These are phyloP conservation scores for Kryptolebias ocellatus DNA, from an alignment of 2,797 vertebrate genomes.

Conservation along the genomic window DNA sequence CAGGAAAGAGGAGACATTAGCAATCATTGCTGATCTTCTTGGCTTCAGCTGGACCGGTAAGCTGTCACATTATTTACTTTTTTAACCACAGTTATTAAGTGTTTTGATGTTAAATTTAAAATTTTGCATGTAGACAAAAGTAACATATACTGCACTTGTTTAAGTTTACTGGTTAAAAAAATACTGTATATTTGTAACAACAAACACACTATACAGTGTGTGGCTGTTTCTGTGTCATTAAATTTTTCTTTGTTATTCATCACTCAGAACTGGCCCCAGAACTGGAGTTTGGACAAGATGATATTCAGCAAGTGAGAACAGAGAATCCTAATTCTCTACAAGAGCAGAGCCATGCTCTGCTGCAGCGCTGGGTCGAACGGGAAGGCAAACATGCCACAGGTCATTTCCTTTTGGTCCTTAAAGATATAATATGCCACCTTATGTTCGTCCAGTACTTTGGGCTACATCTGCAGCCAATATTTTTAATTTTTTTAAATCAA, in stretches of 20 bases:
- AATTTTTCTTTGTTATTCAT: slow-evolving; percentile 15
- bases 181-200: no score
- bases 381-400: slow-evolving; percentile 95
- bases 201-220: background rate
- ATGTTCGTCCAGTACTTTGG: background rate
- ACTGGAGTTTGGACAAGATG: slow-evolving; percentile 94
- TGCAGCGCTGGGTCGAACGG: slow-evolving; percentile 94
- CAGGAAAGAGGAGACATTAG: slow-evolving; percentile 92
- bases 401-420: slow-evolving; percentile 54
- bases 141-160: background rate
- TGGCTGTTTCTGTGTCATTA: background rate
- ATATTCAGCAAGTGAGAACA: slow-evolving; percentile 91
- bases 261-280: slow-evolving; percentile 91
- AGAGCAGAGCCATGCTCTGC: slow-evolving; percentile 94
- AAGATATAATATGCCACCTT: slow-evolving; percentile 11
- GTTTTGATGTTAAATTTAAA: background rate
- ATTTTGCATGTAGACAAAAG: background rate
- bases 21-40: slow-evolving; percentile 95
- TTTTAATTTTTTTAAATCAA: no score
- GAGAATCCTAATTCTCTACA: slow-evolving; percentile 97
- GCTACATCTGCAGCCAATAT: background rate
- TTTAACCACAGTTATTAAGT: background rate
- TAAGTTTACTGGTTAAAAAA: background rate
- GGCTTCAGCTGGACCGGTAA: slow-evolving; percentile 99
- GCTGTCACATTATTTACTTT: slow-evolving; percentile 28